A percentile compares a stretch with the other conserved stretches of the same genome.
These are phyloP conservation scores for Bufo bufo DNA, from an alignment of 2,113 vertebrate species.

Conservation along the genomic window DNA sequence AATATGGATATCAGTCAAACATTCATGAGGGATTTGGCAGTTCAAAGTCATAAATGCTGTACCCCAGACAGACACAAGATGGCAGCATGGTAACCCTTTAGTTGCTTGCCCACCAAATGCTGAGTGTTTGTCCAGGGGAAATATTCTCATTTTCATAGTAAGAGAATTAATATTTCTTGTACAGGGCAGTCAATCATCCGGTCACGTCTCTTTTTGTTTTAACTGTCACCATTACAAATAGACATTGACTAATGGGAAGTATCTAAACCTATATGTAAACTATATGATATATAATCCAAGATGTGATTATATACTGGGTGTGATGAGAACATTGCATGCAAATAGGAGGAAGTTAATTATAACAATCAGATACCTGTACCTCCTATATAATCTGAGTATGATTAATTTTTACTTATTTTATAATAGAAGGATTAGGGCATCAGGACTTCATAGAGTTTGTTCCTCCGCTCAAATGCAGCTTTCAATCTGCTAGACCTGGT, in stretches of 20 bases:
- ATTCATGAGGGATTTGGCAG: no score
- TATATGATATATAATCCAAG: background rate
- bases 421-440: no score
- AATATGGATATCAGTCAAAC: no score
- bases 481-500: no score
- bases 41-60: background rate
- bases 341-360: no score
- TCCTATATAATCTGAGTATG: background rate
- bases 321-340: no score
- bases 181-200: background rate
- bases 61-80: conserved; percentile 23
- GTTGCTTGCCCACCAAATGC: background rate
- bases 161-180: background rate
- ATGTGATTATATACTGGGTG: background rate
- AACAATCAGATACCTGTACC: background rate
- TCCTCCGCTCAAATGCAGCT: no score
- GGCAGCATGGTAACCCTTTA: conserved; percentile 37
- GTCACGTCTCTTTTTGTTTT: background rate
- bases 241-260: background rate
- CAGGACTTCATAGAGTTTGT: no score
- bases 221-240: background rate
- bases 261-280: background rate
- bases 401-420: background rate
- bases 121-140: background rate
- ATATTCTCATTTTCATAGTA: background rate